A percentile compares a stretch with the other conserved stretches of the same genome.
Evolutionary conservation across 35 echinoderm and acorn worm species (phyloP).

Genomic region (Holothuria glaberrima): DNA sequence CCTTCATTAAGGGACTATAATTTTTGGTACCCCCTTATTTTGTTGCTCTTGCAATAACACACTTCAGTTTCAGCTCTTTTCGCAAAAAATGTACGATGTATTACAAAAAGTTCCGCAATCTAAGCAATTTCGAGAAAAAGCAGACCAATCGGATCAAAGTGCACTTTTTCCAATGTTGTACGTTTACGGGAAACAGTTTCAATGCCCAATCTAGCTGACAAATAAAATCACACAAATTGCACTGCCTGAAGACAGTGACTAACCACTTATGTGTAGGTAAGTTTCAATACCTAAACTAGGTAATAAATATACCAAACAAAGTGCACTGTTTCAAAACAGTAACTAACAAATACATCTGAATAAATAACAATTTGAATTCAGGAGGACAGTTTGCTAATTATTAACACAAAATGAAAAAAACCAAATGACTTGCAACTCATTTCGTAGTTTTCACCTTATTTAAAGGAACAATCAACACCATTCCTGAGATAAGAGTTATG

Average conservation of each 20-base stretch:
- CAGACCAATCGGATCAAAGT: too few species aligned
- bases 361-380: neutral
- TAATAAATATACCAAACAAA: too few species aligned
- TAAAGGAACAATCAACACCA: neutral
- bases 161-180: too few species aligned
- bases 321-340: neutral
- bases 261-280: too few species aligned
- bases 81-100: neutral
- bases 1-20: neutral
- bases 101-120: too few species aligned
- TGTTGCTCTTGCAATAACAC: neutral
- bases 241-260: too few species aligned
- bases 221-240: too few species aligned
- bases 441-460: neutral
- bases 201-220: too few species aligned
- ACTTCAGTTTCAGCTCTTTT: neutral
- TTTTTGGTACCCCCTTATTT: neutral
- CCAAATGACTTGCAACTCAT: neutral
- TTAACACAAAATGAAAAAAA: too few species aligned
- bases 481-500: neutral
- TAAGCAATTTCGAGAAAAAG: too few species aligned
- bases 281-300: too few species aligned
- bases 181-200: too few species aligned
- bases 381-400: neutral
- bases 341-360: neutral